These are phyloP conservation scores for Tychaedon coryphoeus DNA, from an alignment of 2,113 vertebrate species.

Conservation along the genomic window DNA sequence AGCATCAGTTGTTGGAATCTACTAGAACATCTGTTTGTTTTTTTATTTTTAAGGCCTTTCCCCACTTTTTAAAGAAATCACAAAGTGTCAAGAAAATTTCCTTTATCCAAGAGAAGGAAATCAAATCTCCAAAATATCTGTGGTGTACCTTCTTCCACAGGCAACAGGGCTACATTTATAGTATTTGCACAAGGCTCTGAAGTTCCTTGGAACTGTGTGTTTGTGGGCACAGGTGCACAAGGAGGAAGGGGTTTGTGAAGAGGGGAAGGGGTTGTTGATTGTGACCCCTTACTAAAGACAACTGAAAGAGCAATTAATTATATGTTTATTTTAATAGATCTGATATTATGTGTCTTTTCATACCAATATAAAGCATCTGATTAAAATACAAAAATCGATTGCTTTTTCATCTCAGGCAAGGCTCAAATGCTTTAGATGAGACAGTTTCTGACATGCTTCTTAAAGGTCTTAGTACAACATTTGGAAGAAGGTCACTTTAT, in stretches of 20 bases:
- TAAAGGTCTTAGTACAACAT: neutral
- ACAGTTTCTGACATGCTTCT: neutral
- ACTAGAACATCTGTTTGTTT: neutral
- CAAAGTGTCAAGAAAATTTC: neutral
- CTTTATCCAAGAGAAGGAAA: neutral
- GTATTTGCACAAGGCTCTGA: neutral
- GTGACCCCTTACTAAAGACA: neutral
- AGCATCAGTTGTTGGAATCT: neutral
- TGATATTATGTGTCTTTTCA: neutral
- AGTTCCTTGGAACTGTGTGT: neutral
- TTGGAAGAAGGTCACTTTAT: slow-evolving; percentile 7
- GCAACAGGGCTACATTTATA: neutral
- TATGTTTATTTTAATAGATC: neutral
- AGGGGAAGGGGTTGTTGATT: neutral
- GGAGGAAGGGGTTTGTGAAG: neutral
- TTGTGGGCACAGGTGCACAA: neutral
- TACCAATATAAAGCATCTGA: neutral
- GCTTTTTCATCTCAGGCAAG: neutral
- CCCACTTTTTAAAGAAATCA: neutral
- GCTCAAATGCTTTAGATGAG: neutral
- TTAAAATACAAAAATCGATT: neutral
- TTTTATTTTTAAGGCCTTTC: neutral
- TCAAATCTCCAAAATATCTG: neutral
- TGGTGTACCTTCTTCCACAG: neutral
- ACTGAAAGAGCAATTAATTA: neutral